Conservation (phyloP, 2,113 vertebrate genomes). For the Pandion haliaetus region DNA sequence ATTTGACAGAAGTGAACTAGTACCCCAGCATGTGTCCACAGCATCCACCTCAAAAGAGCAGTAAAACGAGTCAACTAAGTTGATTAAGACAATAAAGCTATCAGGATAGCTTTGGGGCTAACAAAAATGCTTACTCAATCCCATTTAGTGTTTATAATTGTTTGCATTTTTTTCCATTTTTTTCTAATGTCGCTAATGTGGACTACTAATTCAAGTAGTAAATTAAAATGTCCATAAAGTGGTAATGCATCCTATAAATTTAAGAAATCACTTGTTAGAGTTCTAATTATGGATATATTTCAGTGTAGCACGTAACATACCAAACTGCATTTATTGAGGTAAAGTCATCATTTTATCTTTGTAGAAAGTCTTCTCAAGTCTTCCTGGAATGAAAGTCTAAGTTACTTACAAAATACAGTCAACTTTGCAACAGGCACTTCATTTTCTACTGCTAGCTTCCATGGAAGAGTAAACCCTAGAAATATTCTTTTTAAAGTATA, state of each 20-base stretch:
- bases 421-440: not conserved
- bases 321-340: conserved; percentile 32
- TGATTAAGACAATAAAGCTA: conserved; percentile 85
- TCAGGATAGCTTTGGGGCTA: conserved; percentile 71
- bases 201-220: conserved; percentile 73
- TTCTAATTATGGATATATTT: conserved; percentile 78
- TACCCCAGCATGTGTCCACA: conserved; percentile 76
- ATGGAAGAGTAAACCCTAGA: not conserved
- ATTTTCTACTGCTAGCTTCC: not conserved
- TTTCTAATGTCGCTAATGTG: conserved; percentile 62
- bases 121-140: conserved; percentile 77
- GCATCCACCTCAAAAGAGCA: conserved; percentile 73
- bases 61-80: conserved; percentile 78
- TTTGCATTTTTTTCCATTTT: conserved; percentile 30
- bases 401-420: not conserved
- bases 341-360: conserved; percentile 25
- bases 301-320: conserved; percentile 39
- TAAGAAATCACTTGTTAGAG: conserved; percentile 61
- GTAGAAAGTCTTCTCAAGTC: not conserved
- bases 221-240: conserved; percentile 74
- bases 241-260: conserved; percentile 71
- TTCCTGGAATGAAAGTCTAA: conserved; percentile 22
- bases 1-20: conserved; percentile 79
- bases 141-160: conserved; percentile 66
- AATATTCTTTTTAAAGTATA: not conserved